Conservation (phyloP, 2,888 invertebrate species). For the Mimas tiliae region DNA sequence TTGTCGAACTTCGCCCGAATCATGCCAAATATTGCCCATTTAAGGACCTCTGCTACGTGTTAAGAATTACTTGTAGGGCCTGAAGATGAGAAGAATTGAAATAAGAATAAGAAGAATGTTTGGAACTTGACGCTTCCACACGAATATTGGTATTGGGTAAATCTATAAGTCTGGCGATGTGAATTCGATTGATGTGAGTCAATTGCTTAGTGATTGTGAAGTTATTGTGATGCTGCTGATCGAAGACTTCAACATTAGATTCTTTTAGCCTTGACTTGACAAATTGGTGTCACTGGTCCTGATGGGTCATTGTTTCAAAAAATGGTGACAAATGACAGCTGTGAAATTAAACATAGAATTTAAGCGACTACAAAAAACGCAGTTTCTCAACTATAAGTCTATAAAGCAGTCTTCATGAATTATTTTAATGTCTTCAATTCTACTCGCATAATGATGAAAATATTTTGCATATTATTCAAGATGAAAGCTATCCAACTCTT, state of each 20-base stretch:
- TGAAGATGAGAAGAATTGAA: background rate
- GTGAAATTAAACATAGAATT: too few species aligned
- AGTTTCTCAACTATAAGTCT: too few species aligned
- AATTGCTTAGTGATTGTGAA: conserved; percentile 5
- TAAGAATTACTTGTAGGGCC: conserved; percentile 32
- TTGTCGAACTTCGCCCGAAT: conserved; percentile 26
- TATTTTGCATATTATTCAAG: too few species aligned
- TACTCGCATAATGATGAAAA: too few species aligned
- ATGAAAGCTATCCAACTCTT: background rate
- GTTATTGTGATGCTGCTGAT: background rate
- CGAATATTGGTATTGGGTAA: background rate
- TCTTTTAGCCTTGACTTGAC: too few species aligned
- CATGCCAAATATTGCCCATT: conserved; percentile 38
- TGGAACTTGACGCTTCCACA: background rate
- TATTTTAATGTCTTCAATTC: too few species aligned
- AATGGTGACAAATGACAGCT: too few species aligned
- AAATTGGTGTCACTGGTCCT: too few species aligned
- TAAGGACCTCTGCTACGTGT: conserved; percentile 36
- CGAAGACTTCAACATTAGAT: background rate
- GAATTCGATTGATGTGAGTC: background rate
- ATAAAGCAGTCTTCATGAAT: too few species aligned
- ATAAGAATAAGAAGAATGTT: background rate
- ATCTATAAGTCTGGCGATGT: background rate
- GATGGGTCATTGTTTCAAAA: too few species aligned
- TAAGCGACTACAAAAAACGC: too few species aligned